A percentile compares a stretch with the other conserved stretches of the same genome.
These are phyloP conservation scores for Macquaria ambigua DNA, from an alignment of 2,113 vertebrate genomes.

Conservation along the genomic window DNA sequence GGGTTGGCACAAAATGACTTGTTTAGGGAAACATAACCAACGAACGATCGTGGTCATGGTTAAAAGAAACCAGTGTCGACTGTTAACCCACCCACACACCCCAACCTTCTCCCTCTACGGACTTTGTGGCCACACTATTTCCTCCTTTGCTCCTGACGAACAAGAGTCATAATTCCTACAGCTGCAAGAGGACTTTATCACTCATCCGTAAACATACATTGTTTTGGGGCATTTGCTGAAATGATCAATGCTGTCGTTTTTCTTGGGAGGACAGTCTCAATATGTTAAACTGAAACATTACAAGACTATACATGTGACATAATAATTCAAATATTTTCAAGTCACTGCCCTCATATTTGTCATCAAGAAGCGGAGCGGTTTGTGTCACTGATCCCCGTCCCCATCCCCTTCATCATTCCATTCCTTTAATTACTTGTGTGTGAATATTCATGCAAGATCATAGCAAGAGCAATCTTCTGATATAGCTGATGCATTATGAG, in stretches of 20 bases:
- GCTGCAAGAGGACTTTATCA: neutral
- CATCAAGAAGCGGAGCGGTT: constrained; percentile 11
- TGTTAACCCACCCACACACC: neutral
- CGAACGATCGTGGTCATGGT: neutral
- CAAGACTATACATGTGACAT: neutral
- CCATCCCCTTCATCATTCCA: constrained; percentile 20
- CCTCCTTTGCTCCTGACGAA: neutral
- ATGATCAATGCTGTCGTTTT: neutral
- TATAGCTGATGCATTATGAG: constrained; percentile 49
- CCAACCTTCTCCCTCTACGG: neutral
- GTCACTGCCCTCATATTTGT: constrained; percentile 11
- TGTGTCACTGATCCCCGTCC: constrained; percentile 23
- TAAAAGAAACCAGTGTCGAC: neutral
- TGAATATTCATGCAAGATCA: constrained; percentile 62
- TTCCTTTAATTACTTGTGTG: constrained; percentile 46
- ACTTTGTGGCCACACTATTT: neutral
- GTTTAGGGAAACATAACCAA: neutral
- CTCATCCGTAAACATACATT: neutral
- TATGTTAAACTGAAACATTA: constrained; percentile 11
- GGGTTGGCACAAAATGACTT: no score
- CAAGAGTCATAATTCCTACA: neutral
- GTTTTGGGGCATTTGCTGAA: constrained; percentile 4
- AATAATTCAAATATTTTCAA: constrained; percentile 5
- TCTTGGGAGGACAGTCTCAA: neutral
- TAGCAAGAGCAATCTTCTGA: constrained; percentile 51